These are phyloP conservation scores for Lampris incognitus DNA, from an alignment of 2,113 vertebrate genomes.

Conservation along the genomic window DNA sequence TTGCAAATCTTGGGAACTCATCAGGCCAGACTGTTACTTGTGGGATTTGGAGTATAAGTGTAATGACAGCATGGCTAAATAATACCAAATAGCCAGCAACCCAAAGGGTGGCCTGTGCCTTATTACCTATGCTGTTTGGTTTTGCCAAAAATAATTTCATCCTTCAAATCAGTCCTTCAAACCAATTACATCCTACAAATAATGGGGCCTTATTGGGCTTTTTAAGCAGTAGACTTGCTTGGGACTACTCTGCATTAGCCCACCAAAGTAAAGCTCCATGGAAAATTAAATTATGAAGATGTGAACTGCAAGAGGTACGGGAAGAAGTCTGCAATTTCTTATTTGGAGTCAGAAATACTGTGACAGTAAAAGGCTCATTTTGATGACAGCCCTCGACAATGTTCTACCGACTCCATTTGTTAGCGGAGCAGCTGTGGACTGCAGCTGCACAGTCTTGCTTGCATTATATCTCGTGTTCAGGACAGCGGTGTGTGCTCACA, in stretches of 20 bases:
- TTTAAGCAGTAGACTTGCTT: too few relatives aligned
- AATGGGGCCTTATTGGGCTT: too few relatives aligned
- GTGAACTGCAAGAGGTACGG: background rate
- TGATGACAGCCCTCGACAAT: conserved; percentile 8
- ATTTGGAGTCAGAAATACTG: background rate
- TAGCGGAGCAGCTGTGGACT: background rate
- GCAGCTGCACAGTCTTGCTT: too few relatives aligned
- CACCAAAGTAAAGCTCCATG: conserved; percentile 2
- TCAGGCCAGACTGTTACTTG: conserved; percentile 48
- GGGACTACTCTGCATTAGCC: background rate
- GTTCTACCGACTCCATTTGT: background rate
- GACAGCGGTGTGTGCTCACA: background rate
- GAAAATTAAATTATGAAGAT: conserved; percentile 11
- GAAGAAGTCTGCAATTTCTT: background rate
- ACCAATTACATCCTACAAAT: too few relatives aligned
- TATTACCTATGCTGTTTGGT: background rate
- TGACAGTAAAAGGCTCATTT: conserved; percentile 27
- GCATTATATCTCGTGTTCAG: background rate
- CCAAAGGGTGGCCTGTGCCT: conserved; percentile 10
- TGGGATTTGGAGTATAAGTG: background rate
- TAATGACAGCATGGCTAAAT: conserved; percentile 23
- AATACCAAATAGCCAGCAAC: conserved; percentile 11
- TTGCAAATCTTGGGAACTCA: conserved; percentile 2
- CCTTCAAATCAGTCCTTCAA: background rate
- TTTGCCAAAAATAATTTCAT: conserved; percentile 6